These are phyloP conservation scores for Macrosoma leucophasiata DNA, from an alignment of 2,888 invertebrate species.

Conservation along the genomic window DNA sequence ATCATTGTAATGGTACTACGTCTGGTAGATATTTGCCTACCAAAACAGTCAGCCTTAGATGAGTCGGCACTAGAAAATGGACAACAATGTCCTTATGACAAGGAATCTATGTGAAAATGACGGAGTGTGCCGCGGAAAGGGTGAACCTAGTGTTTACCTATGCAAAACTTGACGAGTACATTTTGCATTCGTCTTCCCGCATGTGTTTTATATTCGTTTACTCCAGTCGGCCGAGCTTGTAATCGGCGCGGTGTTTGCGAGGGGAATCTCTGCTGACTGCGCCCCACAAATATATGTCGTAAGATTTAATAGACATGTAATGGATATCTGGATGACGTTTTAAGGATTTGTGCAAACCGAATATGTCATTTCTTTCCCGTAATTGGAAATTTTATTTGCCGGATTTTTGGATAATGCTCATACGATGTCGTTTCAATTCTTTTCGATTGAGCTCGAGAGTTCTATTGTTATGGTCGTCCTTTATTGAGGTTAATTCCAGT, in stretches of 20 bases:
- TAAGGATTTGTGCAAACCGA: conserved; percentile 76
- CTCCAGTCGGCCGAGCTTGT: conserved; percentile 68
- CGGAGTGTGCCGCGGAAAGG: conserved; percentile 31
- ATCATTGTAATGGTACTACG: too few species aligned
- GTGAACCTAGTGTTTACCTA: conserved; percentile 63
- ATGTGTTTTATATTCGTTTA: conserved; percentile 76
- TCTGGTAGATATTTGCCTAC: too few species aligned
- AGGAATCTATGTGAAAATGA: conserved; percentile 3
- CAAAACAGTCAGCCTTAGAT: too few species aligned
- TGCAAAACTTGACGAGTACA: conserved; percentile 73
- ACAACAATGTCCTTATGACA: too few species aligned
- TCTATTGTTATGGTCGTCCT: conserved; percentile 28
- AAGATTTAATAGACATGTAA: conserved; percentile 77
- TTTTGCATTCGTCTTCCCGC: conserved; percentile 72
- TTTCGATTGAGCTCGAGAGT: conserved; percentile 25
- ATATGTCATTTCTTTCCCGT: conserved; percentile 69
- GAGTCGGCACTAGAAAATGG: too few species aligned
- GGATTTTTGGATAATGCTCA: conserved; percentile 64
- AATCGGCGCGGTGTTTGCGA: conserved; percentile 73
- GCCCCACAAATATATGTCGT: conserved; percentile 75
- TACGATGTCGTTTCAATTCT: conserved; percentile 43
- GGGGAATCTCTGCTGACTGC: conserved; percentile 68
- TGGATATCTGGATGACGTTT: conserved; percentile 76
- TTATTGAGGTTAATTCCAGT: too few species aligned
- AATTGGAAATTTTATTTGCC: conserved; percentile 73